Evolutionary conservation across 2,888 invertebrate species (phyloP), one percentile per base, ranked within the genome.

Genomic region (Anodontia alba): DNA sequence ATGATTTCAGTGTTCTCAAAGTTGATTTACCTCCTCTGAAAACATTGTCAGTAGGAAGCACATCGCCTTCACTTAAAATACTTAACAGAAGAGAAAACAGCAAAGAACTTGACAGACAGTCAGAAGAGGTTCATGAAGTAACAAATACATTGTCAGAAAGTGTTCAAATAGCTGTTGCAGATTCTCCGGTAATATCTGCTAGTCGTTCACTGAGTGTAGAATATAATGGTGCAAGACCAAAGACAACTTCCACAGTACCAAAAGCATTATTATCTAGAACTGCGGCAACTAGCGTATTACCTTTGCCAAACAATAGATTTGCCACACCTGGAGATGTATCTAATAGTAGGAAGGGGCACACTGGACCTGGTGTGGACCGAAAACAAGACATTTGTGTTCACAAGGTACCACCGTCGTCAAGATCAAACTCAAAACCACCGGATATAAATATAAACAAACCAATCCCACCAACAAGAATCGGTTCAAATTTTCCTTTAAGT

Each of bases 141-240:
- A 62, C 62, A 33, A 17, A 33, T 29, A 62, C 33, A 33, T 2
- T 33, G 5, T 3, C 33, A 15, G 33, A 62, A 62, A 62, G n/a
- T 33, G 62, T 62, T 33, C 20, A 17, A 2, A 20, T 62, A 1
- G 20, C 62, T 62, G 17, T 62, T 62, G 12, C 10, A 3, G 33
- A 62, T 20, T 33, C 62, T 62, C 62, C 62, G 1, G 33, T 10
- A 2, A 31, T 62, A 10, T 10, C 62, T 3, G 15, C 29, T 17
- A 31, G 33, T 33, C 62, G 62, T 62, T 62, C 62, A 33, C 31
- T 5, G 33, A 62, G 62, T 33, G 33, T 51, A n/a, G 73, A 73
- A 42, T 26, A 78, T 26, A 78, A 68, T 36, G 78, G 78, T 51
- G 78, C 78, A 8, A 67, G 78, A 69, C 78, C 78, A 29, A 78